Evolutionary conservation across 2,797 vertebrate genomes (phyloP).

Genomic region (Erethizon dorsatum): DNA sequence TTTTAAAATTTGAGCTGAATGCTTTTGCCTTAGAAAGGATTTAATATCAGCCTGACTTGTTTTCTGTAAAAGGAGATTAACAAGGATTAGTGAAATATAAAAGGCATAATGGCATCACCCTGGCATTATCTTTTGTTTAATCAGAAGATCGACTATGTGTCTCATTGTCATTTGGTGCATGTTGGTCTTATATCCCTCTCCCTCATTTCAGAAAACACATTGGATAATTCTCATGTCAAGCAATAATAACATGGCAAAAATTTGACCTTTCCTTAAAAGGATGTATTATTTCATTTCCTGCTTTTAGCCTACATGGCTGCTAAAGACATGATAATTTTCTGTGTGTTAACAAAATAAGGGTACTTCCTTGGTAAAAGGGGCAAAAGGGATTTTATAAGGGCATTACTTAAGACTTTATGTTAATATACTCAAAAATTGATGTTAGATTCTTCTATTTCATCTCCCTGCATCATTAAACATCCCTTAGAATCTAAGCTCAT

Average conservation of each 20-base stretch:
- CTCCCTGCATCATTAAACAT: not conserved
- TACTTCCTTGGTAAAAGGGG: not conserved
- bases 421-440: not conserved
- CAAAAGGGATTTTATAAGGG: not conserved
- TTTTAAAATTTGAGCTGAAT: constrained; percentile 20
- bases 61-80: not conserved
- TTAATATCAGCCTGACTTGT: not conserved
- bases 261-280: not conserved
- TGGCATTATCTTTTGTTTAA: constrained; percentile 21
- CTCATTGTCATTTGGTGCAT: not conserved
- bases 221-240: not conserved
- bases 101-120: not conserved
- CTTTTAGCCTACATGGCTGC: not conserved
- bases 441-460: not conserved
- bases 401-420: not conserved
- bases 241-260: not conserved
- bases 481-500: not conserved
- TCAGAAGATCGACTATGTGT: constrained; percentile 20
- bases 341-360: not conserved
- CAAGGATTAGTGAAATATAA: not conserved
- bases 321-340: constrained; percentile 13
- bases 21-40: not conserved
- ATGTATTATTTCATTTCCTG: not conserved
- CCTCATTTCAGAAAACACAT: not conserved
- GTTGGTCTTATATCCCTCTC: not conserved